Conservation (phyloP, 2,797 vertebrate species). For the Clarias fuscus region DNA sequence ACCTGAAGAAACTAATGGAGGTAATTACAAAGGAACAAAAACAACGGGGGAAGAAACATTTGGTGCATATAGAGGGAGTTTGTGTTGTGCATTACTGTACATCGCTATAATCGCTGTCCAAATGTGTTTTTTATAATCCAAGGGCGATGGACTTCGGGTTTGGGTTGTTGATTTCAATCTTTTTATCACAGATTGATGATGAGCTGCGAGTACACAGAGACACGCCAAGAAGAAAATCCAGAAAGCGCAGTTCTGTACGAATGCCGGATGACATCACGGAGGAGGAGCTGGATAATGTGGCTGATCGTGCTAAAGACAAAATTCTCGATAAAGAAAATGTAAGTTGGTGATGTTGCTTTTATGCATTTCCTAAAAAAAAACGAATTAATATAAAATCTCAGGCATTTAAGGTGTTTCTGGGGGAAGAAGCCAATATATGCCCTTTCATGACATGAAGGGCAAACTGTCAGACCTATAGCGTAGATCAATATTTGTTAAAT, state of each 20-base stretch:
- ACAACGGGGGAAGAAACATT: not conserved
- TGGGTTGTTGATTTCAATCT: not conserved
- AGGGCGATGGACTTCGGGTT: not conserved
- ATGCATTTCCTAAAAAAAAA: no score
- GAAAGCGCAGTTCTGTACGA: constrained; percentile 67
- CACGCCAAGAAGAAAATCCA: constrained; percentile 61
- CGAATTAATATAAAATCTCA: no score
- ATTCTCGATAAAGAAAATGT: constrained; percentile 93
- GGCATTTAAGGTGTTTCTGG: no score
- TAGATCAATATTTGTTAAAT: not conserved
- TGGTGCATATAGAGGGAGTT: not conserved
- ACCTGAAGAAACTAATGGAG: constrained; percentile 80
- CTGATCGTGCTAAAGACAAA: constrained; percentile 89
- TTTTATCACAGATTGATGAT: constrained; percentile 64
- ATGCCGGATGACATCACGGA: constrained; percentile 88
- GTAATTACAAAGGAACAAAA: constrained; percentile 61
- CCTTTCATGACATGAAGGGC: no score
- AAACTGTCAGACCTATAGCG: not conserved
- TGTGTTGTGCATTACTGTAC: not conserved
- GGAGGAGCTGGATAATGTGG: constrained; percentile 90
- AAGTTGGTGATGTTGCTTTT: constrained; percentile 47
- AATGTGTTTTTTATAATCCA: not conserved
- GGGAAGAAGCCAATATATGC: no score
- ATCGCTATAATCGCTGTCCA: not conserved
- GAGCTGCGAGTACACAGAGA: constrained; percentile 31